Evolutionary conservation across 2,113 vertebrate genomes (phyloP).

Genomic region (Poecilia latipinna): DNA sequence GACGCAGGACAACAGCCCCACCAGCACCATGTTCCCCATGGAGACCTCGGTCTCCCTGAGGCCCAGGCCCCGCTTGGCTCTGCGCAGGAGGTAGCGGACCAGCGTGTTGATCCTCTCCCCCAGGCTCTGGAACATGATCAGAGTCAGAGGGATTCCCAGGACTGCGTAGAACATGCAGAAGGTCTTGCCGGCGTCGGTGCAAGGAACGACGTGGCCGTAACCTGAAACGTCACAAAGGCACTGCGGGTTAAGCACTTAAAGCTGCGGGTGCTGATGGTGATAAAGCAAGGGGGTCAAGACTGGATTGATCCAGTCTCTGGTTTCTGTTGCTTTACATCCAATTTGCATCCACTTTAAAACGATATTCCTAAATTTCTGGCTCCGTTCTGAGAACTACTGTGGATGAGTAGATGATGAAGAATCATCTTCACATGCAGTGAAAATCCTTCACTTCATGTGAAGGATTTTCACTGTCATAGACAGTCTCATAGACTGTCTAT

Average conservation of each 20-base stretch:
- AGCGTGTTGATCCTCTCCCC: slow-evolving; percentile 90
- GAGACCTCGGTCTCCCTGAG: slow-evolving; percentile 84
- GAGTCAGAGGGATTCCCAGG: slow-evolving; percentile 88
- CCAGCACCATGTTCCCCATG: slow-evolving; percentile 89
- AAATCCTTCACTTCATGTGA: no score
- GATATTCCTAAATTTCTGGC: neutral
- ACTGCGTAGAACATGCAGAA: slow-evolving; percentile 94
- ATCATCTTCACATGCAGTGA: no score
- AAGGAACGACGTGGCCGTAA: slow-evolving; percentile 87
- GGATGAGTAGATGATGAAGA: no score
- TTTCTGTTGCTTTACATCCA: neutral
- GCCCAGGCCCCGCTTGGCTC: slow-evolving; percentile 84
- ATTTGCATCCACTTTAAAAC: neutral
- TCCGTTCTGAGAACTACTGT: no score
- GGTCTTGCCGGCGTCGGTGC: slow-evolving; percentile 87
- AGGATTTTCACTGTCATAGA: no score
- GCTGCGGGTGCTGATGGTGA: neutral
- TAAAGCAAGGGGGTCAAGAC: neutral
- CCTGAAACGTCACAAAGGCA: slow-evolving; percentile 72
- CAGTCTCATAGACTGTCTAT: no score
- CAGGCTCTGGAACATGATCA: slow-evolving; percentile 94
- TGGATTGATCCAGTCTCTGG: neutral
- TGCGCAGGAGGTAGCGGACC: slow-evolving; percentile 83
- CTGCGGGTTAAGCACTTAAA: slow-evolving; percentile 16
- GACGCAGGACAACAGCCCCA: slow-evolving; percentile 88